Conservation (phyloP, 2,113 vertebrate species). For the Bujurquina vittata region DNA sequence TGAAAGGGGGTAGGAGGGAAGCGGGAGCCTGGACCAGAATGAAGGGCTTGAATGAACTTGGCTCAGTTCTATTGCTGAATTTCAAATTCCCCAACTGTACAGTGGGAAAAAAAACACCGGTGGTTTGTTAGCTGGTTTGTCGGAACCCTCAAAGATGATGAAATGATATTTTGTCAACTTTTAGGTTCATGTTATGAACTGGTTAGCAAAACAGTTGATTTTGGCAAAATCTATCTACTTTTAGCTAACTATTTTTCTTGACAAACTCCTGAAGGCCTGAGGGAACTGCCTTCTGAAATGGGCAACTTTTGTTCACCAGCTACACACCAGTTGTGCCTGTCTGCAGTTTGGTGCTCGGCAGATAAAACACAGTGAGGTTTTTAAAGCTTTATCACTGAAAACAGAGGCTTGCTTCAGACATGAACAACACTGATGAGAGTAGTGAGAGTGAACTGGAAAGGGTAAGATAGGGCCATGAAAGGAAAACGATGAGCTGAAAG, state of each 20-base stretch:
- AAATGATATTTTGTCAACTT: not conserved
- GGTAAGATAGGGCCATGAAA: not conserved
- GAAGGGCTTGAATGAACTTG: not conserved
- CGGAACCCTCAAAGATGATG: not conserved
- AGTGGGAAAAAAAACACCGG: not conserved
- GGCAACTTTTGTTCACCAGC: not conserved
- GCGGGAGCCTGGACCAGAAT: not conserved
- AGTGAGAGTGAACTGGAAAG: not conserved
- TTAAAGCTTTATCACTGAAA: conserved; percentile 6
- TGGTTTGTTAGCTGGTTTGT: not conserved
- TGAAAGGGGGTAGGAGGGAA: not conserved
- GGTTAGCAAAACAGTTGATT: not conserved
- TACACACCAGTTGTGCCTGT: not conserved
- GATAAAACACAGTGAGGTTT: not conserved
- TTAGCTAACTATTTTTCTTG: not conserved
- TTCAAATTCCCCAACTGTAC: not conserved
- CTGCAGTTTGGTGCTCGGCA: not conserved
- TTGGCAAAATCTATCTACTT: not conserved
- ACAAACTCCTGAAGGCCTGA: not conserved
- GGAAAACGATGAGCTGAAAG: not conserved
- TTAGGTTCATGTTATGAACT: not conserved
- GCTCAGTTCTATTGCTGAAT: not conserved
- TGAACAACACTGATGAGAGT: not conserved
- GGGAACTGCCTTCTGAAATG: not conserved
- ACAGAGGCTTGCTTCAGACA: not conserved